Evolutionary conservation across 30 jellyfish, hydroid and myxozoan genomes (phyloP), one percentile per base, ranked within the genome.

Genomic region (Rhopilema esculentum): DNA sequence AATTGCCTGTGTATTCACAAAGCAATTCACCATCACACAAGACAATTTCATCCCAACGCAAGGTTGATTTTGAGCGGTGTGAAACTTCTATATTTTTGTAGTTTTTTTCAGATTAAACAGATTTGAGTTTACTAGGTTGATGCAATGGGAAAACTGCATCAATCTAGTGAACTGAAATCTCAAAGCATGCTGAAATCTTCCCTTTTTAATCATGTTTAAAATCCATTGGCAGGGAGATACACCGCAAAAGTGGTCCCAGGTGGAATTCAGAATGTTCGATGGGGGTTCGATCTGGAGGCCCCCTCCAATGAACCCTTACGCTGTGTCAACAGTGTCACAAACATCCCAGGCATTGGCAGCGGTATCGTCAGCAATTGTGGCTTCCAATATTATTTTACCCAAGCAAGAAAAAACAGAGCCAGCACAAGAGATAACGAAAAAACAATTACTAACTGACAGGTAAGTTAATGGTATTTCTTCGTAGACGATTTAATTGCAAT

Each of bases 141-240:
- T n/a, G n/a, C n/a, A n/a, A n/a, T n/a, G n/a, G n/a, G n/a, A n/a
- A n/a, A n/a, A n/a, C n/a, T n/a, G n/a, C n/a, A n/a, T n/a, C n/a
- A n/a, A n/a, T n/a, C n/a, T n/a, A n/a, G n/a, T n/a, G n/a, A n/a
- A n/a, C n/a, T n/a, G n/a, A n/a, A n/a, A n/a, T n/a, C n/a, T n/a
- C n/a, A n/a, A n/a, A n/a, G n/a, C n/a, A n/a, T n/a, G n/a, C n/a
- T 95, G 87, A 8, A 65, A 40, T 17, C 21, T 23, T 4, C 50
- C 25, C 24, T 27, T 27, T 63, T 40, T 2, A 12, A 40, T 29
- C 30, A 67, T 31, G 64, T 57, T 51, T 79, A 66, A n/a, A n/a
- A n/a, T n/a, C n/a, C n/a, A n/a, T n/a, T n/a, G n/a, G 27, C 71
- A 95, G 99, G 99, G 99, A 16, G 99, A 95, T 72, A 87, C 99